Evolutionary conservation across 2,797 vertebrate species (phyloP), one percentile per base, ranked within the genome.

Genomic region (Anguilla megastoma): DNA sequence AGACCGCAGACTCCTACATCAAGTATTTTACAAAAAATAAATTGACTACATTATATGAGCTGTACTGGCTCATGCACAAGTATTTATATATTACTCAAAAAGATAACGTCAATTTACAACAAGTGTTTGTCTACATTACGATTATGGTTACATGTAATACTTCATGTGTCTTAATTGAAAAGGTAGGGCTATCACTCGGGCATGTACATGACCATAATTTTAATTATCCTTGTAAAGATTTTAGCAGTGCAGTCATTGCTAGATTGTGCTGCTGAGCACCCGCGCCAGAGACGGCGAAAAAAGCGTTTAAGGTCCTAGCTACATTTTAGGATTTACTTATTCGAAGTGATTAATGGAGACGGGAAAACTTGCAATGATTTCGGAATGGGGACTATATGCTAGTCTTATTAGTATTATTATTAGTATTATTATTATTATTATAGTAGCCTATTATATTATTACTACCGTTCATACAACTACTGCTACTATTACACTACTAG

Each of bases 201-300:
- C 18, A 87, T 9, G 83, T 48, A 71, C 30, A 84, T 87, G 48
- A 50, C 79, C 16, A 82, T 82, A 50, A 82, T 82, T 82, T 48
- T 50, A 82, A 82, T 82, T 82, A 82, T 14, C 50, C 30, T 84
- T 41, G 82, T 84, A 52, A 66, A 52, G 18, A 84, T 87, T 87
- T 87, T 66, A 88, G 63, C 87, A 63, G 69, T 88, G 87, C 87
- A 71, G 87, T 88, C 80, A 36, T 45, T 63, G 54, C 58, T 63
- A 30, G 50, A 85, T 85, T 85, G 50, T 85, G 84, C 27, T 66
- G 27, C 45, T 69, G 41, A 87, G 87, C 58, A 87, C 63, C 79
- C 60, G 58, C 45, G 80, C 45, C 84, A 60, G 16, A 80, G 45
- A 80, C 30, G 80, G 27, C 24, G 71, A 87, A 87, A 84, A 84